phyloP scores from a whole-genome alignment of 2,113 vertebrate species.

The Tringa solitaria region DNA sequence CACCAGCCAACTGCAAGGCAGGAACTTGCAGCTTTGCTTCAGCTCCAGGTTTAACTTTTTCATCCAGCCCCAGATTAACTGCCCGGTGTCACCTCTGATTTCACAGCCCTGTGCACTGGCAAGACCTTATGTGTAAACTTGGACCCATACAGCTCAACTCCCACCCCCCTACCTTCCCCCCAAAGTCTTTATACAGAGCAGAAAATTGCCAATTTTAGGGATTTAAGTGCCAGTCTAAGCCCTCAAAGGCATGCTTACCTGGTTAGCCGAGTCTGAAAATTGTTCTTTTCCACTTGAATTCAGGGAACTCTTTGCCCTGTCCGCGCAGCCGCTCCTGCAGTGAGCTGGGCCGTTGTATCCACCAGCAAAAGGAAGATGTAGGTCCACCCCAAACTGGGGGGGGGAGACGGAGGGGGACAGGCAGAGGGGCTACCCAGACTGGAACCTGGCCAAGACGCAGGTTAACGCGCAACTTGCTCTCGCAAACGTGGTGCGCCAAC shows the following conservation, averaged over 20 bases:
- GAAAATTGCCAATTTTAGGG: conserved; percentile 31
- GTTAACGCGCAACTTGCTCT: background rate
- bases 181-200: background rate
- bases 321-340: rapidly evolving
- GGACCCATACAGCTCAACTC: background rate
- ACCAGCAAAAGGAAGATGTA: background rate
- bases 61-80: background rate
- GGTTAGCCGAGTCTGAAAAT: background rate
- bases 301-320: background rate
- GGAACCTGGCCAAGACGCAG: background rate
- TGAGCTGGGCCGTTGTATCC: rapidly evolving
- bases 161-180: background rate
- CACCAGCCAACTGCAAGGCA: background rate
- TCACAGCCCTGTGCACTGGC: background rate
- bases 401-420: background rate
- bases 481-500: rapidly evolving
- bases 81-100: background rate
- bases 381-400: background rate
- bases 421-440: background rate
- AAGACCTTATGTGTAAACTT: background rate
- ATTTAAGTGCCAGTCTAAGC: conserved; percentile 8
- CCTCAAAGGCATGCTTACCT: background rate
- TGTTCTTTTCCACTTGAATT: background rate
- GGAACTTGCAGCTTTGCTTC: background rate
- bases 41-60: background rate